A percentile compares a stretch with the other conserved stretches of the same genome.
Evolutionary conservation across 2,113 vertebrate species (phyloP).

Genomic region (Marmota flaviventris): DNA sequence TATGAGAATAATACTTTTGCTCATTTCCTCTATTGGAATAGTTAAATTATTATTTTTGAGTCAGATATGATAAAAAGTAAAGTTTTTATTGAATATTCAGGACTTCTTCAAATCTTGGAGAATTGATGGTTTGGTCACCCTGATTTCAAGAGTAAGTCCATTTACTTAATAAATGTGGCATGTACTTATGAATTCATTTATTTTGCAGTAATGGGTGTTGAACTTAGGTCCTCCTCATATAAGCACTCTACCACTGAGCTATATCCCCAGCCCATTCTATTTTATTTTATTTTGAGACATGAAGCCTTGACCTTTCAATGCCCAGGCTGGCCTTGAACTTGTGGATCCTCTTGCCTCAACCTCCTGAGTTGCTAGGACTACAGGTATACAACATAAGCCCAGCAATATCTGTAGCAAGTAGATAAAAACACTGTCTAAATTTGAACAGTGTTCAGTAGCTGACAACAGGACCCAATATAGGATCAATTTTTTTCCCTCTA

Average conservation of each 20-base stretch:
- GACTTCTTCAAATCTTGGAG: not conserved
- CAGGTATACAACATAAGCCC: not conserved
- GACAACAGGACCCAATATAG: not conserved
- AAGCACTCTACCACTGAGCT: not conserved
- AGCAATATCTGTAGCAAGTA: not conserved
- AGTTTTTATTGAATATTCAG: not conserved
- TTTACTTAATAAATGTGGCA: not conserved
- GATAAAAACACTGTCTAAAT: not conserved
- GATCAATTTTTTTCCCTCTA: not conserved
- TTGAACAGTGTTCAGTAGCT: not conserved
- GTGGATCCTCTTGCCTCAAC: not conserved
- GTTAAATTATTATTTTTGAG: not conserved
- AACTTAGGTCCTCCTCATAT: not conserved
- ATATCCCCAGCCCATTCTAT: not conserved
- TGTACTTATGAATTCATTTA: not conserved
- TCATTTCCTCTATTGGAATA: not conserved
- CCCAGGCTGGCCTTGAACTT: not conserved
- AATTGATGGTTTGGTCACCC: not conserved
- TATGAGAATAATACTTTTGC: not conserved
- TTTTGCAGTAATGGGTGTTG: not conserved
- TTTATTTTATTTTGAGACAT: not conserved
- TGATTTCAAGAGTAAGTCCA: not conserved
- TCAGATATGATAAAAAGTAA: not conserved
- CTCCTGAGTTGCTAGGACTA: not conserved
- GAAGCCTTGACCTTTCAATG: not conserved